These are phyloP conservation scores for Mastacembelus armatus DNA, from an alignment of 2,797 vertebrate species.

Conservation along the genomic window DNA sequence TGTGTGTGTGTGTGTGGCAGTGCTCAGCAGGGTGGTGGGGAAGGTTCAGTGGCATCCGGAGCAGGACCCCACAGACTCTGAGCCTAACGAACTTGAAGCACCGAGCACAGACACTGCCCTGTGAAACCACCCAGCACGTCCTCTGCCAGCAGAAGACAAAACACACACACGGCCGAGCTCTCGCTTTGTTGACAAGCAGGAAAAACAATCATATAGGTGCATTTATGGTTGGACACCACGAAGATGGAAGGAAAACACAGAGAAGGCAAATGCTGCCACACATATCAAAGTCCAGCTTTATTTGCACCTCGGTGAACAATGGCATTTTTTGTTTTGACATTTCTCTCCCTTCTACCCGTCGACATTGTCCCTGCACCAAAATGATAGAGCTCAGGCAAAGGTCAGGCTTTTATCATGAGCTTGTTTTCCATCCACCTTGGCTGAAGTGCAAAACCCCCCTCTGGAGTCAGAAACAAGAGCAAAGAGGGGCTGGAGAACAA, in stretches of 20 bases:
- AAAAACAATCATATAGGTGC: not conserved
- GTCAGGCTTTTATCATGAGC: constrained; percentile 72
- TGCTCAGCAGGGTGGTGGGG: not conserved
- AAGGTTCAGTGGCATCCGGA: constrained; percentile 9
- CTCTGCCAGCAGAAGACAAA: constrained; percentile 24
- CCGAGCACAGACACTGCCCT: not conserved
- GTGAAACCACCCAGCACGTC: constrained; percentile 16
- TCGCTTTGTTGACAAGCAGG: constrained; percentile 17
- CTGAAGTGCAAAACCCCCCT: constrained; percentile 30
- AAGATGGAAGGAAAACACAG: constrained; percentile 20
- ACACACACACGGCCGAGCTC: constrained; percentile 15
- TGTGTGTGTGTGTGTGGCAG: constrained; percentile 1
- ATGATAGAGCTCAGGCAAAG: constrained; percentile 67
- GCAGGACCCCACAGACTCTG: constrained; percentile 34
- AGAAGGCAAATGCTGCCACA: constrained; percentile 25
- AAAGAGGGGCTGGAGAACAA: constrained; percentile 6
- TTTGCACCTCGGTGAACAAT: constrained; percentile 53
- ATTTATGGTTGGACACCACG: constrained; percentile 12
- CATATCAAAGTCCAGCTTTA: constrained; percentile 38
- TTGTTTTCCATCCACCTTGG: constrained; percentile 57
- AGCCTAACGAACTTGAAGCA: constrained; percentile 44
- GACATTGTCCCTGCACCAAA: constrained; percentile 53
- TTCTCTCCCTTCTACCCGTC: constrained; percentile 43
- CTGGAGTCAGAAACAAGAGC: constrained; percentile 13
- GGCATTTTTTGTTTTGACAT: constrained; percentile 64